Base-by-base conservation (phyloP, 2,888 invertebrate genomes). In the Orthonychiurus folsomi region DNA sequence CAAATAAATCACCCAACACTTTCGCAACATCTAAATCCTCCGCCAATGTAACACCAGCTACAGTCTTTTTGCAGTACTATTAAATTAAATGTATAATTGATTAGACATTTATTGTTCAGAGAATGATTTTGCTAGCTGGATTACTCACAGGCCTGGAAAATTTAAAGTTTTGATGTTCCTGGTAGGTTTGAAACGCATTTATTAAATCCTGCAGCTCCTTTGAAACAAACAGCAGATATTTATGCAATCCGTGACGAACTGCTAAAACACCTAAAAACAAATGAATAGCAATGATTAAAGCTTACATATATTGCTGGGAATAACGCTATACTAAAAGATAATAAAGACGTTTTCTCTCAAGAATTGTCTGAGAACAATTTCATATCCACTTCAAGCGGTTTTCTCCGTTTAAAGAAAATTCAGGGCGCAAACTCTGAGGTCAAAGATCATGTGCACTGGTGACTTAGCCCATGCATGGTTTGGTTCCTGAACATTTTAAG, bases 1-100 rank as follows among this genome's bases (percentile, higher is more conserved):
- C 97, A 77, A 95, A 89, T 50, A 97, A 80, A 78, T 97, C 97
- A 15, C 96, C 95, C 37, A 99, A 81, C 0, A 86, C 86, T 80
- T 92, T 87, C 0, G 94, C 94, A n/a, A 95, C 93, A 77, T 95
- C 93, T 1, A 94, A 82, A 71, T 89, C 87, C 74, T 88, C 87
- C 0, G 87, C 84, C n/a, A n/a, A n/a, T n/a, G n/a, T n/a, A n/a
- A 3, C 37, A 2, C 15, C n/a, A 3, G 25, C 47, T 15, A 9
- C 59, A 54, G n/a, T 47, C 53, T 24, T 59, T 59, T 25, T 53
- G 47, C 18, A 62, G 53, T 9, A 62, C 23, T n/a, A n/a, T n/a
- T n/a, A n/a, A n/a, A n/a, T n/a, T n/a, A 48, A 25, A 23, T 55
- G 56, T 56, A 50, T 37, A 55, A 55, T 47, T 1, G 25, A 25